Evolutionary conservation across 2,797 vertebrate species (phyloP), one percentile per base, ranked within the genome.

Genomic region (Lateolabrax maculatus): DNA sequence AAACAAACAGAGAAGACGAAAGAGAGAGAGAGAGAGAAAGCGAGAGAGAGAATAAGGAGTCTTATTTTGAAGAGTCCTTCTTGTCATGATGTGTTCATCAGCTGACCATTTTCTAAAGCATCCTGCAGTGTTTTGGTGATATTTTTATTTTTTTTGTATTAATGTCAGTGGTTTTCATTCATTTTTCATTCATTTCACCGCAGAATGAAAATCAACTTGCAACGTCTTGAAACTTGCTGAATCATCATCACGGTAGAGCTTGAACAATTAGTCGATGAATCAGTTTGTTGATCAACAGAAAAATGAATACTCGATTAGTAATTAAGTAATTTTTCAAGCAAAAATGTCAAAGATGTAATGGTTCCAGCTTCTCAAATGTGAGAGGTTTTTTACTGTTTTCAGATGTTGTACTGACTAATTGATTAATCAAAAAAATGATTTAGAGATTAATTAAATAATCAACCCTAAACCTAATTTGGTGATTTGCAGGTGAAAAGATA

Each of bases 1-100:
- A n/a, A n/a, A n/a, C n/a, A n/a, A 36, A 9, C 15, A 48, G 34
- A 58, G 21, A 49, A 29, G 23, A 13, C 11, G 23, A 27, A 36
- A 44, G 23, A 36, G 43, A 53, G 4, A 16, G 21, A 34, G 53
- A 52, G 48, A 55, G 41, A n/a, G n/a, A n/a, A n/a, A n/a, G n/a
- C n/a, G n/a, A n/a, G n/a, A n/a, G n/a, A n/a, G n/a, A n/a, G n/a
- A n/a, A n/a, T 37, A 39, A 10, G 16, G 25, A 76, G 49, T 80
- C 64, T 85, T 79, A 80, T 69, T 84, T 76, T 79, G 64, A 84
- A 81, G 21, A 55, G 62, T 49, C 4, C 43, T 61, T 62, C 29
- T 71, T 73, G 34, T 57, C 19, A n/a, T 41, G 25, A 16, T 4
- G 12, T 31, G 16, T 63, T 58, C n/a, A n/a, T 29, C 16, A 1